These are phyloP conservation scores for Lepus oiostolus DNA, from an alignment of 2,797 vertebrate species.

Conservation along the genomic window DNA sequence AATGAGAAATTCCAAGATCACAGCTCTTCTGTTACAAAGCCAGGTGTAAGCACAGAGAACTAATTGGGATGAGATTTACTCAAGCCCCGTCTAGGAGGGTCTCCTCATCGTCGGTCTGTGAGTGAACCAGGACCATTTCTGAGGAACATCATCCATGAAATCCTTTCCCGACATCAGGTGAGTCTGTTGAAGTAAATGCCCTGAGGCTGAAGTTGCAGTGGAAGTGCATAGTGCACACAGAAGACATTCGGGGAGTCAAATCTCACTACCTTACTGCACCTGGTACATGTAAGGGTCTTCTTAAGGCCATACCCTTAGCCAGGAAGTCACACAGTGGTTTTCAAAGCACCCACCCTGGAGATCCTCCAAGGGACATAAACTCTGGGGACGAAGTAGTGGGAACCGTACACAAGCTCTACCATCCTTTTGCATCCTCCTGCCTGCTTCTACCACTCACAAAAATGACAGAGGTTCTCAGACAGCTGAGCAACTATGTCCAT, in stretches of 20 bases:
- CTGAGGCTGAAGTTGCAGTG: neutral
- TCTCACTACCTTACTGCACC: fast-evolving
- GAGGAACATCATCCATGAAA: neutral
- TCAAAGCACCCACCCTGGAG: neutral
- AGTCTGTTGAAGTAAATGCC: neutral
- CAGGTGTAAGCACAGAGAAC: neutral
- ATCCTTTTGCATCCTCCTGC: neutral
- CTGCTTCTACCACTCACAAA: neutral
- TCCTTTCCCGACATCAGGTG: neutral
- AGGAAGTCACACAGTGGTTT: neutral
- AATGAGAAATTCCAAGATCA: neutral
- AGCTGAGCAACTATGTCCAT: neutral
- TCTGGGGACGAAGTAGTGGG: neutral
- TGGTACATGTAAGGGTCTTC: neutral
- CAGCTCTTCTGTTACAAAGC: neutral
- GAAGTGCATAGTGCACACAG: neutral
- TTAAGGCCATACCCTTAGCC: neutral
- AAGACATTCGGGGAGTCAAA: neutral
- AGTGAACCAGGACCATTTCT: neutral
- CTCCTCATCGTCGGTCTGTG: neutral
- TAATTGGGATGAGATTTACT: neutral
- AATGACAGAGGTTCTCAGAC: neutral
- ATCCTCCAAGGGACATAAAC: neutral
- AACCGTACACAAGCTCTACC: neutral
- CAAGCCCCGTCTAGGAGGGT: neutral